Conservation (phyloP, 2,797 vertebrate species). For the Etheostoma nigrum region DNA sequence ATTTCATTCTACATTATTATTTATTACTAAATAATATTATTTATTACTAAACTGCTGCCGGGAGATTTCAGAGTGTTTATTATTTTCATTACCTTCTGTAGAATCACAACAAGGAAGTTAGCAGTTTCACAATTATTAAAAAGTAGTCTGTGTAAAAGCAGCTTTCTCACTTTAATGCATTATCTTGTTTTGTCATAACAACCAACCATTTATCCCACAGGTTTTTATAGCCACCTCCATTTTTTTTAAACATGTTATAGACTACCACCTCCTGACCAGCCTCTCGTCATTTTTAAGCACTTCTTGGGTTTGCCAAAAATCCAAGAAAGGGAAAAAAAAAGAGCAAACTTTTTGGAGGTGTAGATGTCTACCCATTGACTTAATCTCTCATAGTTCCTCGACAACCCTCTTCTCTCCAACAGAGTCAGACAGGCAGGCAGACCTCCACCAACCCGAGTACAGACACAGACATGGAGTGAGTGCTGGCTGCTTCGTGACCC, state of each 20-base stretch:
- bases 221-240: slow-evolving; percentile 13
- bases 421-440: slow-evolving; percentile 83
- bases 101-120: not conserved
- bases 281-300: not conserved
- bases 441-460: slow-evolving; percentile 74
- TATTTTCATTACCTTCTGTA: not conserved
- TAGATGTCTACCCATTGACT: slow-evolving; percentile 41
- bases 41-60: not conserved
- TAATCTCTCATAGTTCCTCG: slow-evolving; percentile 66
- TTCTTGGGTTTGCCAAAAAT: not conserved
- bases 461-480: slow-evolving; percentile 85
- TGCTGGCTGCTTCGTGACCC: slow-evolving; percentile 72
- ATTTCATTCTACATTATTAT: too few relatives aligned
- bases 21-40: too few relatives aligned
- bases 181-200: slow-evolving; percentile 46
- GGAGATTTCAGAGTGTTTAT: not conserved
- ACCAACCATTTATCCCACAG: slow-evolving; percentile 57
- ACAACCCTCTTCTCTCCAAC: slow-evolving; percentile 82
- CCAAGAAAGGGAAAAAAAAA: not conserved
- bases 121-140: not conserved
- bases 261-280: slow-evolving; percentile 4
- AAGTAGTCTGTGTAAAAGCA: not conserved
- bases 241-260: slow-evolving; percentile 10
- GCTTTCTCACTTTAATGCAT: slow-evolving; percentile 3
- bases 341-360: slow-evolving; percentile 31